Evolutionary conservation across 2,797 vertebrate species (phyloP).

Genomic region (Lithobates sylvaticus): DNA sequence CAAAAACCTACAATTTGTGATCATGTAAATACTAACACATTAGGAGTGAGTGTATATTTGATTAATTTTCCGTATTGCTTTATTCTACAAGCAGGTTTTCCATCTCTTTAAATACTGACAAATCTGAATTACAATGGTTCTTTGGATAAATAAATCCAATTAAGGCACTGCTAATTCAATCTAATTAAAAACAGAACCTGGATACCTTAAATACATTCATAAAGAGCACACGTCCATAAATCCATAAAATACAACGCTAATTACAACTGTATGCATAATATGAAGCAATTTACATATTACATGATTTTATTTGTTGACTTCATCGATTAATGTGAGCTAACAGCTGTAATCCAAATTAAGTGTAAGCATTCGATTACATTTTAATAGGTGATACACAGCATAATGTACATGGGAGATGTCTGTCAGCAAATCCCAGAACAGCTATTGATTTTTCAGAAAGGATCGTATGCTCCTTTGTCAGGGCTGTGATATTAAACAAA

Average conservation of each 20-base stretch:
- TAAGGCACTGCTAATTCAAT: background rate
- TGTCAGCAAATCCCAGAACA: conserved; percentile 27
- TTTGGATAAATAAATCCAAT: background rate
- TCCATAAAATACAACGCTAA: background rate
- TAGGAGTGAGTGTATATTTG: too few species aligned
- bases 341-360: background rate
- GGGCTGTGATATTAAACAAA: conserved; percentile 7
- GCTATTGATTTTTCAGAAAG: background rate
- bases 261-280: background rate
- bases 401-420: conserved; percentile 1
- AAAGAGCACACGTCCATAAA: background rate
- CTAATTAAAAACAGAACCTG: background rate
- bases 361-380: background rate
- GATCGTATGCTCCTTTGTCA: conserved; percentile 17
- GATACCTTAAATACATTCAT: background rate
- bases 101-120: background rate
- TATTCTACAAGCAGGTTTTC: background rate
- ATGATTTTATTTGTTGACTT: background rate
- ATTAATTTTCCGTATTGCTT: too few species aligned
- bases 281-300: background rate
- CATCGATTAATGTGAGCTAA: conserved; percentile 1
- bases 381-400: background rate
- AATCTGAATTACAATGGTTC: background rate
- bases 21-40: too few species aligned
- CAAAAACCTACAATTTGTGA: too few species aligned